These are phyloP conservation scores for Oedothorax gibbosus DNA, from an alignment of 1,140 invertebrate species.

Conservation along the genomic window DNA sequence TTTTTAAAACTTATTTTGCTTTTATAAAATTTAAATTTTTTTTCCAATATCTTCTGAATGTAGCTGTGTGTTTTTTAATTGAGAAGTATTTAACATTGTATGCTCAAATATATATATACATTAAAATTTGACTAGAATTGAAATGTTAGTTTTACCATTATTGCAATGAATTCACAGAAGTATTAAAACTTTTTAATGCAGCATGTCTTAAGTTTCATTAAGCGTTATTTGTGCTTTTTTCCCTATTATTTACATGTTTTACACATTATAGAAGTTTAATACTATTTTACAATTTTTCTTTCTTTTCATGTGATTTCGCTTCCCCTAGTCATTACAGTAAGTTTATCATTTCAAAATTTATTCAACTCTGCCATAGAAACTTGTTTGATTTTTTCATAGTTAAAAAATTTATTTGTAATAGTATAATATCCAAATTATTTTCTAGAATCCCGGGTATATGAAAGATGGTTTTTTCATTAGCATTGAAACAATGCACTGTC, in stretches of 20 bases:
- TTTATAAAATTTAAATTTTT: not conserved
- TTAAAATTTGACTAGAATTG: no score
- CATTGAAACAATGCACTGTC: constrained; percentile 96
- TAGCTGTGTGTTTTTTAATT: not conserved
- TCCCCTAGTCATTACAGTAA: constrained; percentile 49
- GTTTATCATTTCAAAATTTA: constrained; percentile 26
- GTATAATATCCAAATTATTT: not conserved
- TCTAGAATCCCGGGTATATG: constrained; percentile 98
- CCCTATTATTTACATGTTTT: not conserved
- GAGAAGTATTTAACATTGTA: not conserved
- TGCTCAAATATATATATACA: not conserved
- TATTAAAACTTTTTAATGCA: not conserved
- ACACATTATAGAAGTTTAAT: not conserved
- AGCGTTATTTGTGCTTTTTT: no score
- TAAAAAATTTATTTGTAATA: not conserved
- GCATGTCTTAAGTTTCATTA: no score
- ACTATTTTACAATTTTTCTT: not conserved
- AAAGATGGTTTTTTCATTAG: constrained; percentile 97
- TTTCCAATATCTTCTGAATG: not conserved
- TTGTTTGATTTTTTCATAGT: not conserved
- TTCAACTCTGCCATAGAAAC: not conserved
- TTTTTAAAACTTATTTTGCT: not conserved
- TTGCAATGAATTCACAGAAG: not conserved
- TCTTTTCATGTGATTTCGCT: constrained; percentile 9
- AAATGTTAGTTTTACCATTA: not conserved